phyloP scores from a whole-genome alignment of 2,113 vertebrate genomes.

The Lagopus muta region DNA sequence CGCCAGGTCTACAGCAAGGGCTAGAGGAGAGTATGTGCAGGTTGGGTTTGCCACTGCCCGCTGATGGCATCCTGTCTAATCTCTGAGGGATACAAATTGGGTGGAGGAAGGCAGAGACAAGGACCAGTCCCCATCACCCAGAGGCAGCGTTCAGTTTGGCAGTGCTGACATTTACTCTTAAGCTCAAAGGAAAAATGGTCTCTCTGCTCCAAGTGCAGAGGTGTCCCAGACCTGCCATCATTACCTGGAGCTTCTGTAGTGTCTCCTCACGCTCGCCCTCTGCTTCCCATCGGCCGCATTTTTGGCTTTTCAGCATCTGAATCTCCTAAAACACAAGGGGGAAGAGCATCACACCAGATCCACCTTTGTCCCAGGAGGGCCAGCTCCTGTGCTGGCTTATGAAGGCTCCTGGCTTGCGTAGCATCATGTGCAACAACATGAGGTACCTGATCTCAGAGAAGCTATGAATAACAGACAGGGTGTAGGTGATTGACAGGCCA shows the following conservation, averaged over 20 bases:
- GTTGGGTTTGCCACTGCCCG: background rate
- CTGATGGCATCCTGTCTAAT: background rate
- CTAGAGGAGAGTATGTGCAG: accelerated
- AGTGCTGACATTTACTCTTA: background rate
- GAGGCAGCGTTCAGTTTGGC: background rate
- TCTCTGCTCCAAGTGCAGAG: background rate
- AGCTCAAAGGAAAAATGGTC: background rate
- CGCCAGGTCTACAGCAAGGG: accelerated
- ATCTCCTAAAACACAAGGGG: slow-evolving; percentile 83
- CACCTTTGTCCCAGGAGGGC: background rate
- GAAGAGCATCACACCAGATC: background rate
- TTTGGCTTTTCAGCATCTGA: slow-evolving; percentile 89
- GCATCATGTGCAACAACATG: background rate
- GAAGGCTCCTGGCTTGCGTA: background rate
- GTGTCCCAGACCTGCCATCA: background rate
- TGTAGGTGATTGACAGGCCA: accelerated
- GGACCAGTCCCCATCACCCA: background rate
- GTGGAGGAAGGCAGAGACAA: background rate
- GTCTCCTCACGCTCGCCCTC: slow-evolving; percentile 86
- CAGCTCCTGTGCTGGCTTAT: background rate
- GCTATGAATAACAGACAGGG: background rate
- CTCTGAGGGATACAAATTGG: background rate
- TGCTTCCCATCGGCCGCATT: slow-evolving; percentile 80
- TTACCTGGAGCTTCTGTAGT: slow-evolving; percentile 90
- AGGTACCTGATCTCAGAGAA: background rate